A percentile compares a stretch with the other conserved stretches of the same genome.
These are phyloP conservation scores for Lacanobia oleracea DNA, from an alignment of 2,888 invertebrate genomes.

Conservation along the genomic window DNA sequence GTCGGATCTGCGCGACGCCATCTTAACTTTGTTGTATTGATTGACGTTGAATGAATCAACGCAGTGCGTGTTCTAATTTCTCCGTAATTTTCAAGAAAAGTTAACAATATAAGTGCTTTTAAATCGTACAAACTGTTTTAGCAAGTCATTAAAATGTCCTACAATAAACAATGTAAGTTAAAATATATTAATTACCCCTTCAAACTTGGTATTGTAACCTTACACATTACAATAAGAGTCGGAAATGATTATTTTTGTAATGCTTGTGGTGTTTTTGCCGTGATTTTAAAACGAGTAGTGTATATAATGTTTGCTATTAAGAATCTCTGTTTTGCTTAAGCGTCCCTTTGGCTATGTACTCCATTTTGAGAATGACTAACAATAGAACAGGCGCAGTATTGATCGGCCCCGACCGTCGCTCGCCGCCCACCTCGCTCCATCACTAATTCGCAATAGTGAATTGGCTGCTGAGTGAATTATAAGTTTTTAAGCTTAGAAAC, in stretches of 20 bases:
- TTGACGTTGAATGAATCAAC: slow-evolving; percentile 9
- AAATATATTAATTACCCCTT: neutral
- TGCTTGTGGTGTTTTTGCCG: neutral
- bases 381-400: slow-evolving; percentile 19
- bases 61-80: neutral
- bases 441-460: neutral
- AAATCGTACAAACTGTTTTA: slow-evolving; percentile 15
- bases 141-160: slow-evolving; percentile 50
- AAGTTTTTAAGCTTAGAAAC: neutral
- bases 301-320: neutral
- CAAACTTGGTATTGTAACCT: slow-evolving; percentile 13
- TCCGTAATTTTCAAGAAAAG: slow-evolving; percentile 12
- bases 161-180: slow-evolving; percentile 64
- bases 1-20: neutral
- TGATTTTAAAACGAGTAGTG: neutral
- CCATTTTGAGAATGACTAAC: slow-evolving; percentile 11
- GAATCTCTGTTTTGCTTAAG: neutral
- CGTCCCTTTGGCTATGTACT: neutral
- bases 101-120: slow-evolving; percentile 40
- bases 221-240: neutral
- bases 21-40: slow-evolving; percentile 23
- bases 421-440: neutral
- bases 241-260: neutral
- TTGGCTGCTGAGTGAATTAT: neutral
- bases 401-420: neutral